Evolutionary conservation across 2,888 invertebrate species (phyloP), one percentile per base, ranked within the genome.

Genomic region (Zaprionus bogoriensis): DNA sequence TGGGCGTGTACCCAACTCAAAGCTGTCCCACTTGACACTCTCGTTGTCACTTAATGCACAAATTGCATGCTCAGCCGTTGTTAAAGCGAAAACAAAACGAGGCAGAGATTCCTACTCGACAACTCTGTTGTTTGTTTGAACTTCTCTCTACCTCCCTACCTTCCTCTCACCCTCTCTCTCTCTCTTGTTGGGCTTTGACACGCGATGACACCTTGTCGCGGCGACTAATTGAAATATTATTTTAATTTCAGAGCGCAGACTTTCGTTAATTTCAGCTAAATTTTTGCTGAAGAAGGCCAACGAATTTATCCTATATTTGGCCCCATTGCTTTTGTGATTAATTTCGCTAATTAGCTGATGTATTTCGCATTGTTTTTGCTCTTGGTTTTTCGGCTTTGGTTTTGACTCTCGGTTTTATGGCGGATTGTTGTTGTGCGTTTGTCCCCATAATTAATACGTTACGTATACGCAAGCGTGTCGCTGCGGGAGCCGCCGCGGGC

Each of bases 361-460:
- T 67, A 61, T 52, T 51, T 67, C 32, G 25, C 12, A 14, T 44
- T 25, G 23, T 23, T 44, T 12, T 4, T 25, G 27, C 2, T 28
- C n/a, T 44, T 25, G 1, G 4, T 14, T 9, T 57, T 51, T 20
- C 38, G 27, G 53, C 27, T 52, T 14, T 32, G 30, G 28, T 10
- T 41, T 36, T 17, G 32, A 36, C 3, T 36, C 1, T 7, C 3
- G 32, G 14, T 36, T 36, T 36, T 36, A 36, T 9, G 32, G 17
- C 2, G 32, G 52, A 58, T 47, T 62, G 55, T 50, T 72, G 50
- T 38, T 61, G 48, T 52, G 25, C 17, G 19, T 48, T 38, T 47
- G 53, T 22, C 46, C 55, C 57, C 75, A 77, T 80, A 84, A 86
- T 87, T 80, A 82, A 84, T 80, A 82, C 57, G 75, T 82, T 82